phyloP scores from a whole-genome alignment of 2,113 vertebrate genomes.

The Corydoras maculifer region DNA sequence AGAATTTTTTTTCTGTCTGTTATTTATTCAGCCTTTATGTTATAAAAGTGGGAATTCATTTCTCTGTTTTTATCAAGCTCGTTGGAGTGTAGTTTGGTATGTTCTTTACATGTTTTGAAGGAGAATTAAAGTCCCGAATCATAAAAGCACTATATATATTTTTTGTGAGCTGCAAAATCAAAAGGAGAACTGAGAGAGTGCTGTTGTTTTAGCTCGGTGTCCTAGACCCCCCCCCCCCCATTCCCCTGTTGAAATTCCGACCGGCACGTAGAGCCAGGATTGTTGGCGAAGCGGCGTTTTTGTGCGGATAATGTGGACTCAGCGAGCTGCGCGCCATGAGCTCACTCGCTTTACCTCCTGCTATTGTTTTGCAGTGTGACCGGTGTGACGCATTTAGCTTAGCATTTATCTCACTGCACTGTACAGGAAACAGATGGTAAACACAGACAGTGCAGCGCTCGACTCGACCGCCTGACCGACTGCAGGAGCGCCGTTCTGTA shows the following conservation, averaged over 20 bases:
- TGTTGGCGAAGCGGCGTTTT: conserved; percentile 14
- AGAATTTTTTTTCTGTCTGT: too few relatives aligned
- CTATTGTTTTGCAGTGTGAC: conserved; percentile 66
- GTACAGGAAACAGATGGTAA: conserved; percentile 41
- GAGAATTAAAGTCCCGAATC: too few relatives aligned
- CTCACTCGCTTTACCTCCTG: conserved; percentile 57
- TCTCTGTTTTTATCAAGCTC: too few relatives aligned
- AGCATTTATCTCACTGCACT: conserved; percentile 55
- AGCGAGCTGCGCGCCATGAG: conserved; percentile 50
- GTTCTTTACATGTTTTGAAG: too few relatives aligned
- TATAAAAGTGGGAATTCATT: too few relatives aligned
- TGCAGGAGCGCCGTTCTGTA: too few relatives aligned
- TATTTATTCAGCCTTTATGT: too few relatives aligned
- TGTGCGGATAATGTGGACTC: conserved; percentile 59
- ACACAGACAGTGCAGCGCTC: conserved; percentile 18
- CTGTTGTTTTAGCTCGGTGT: background rate
- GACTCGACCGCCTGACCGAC: background rate
- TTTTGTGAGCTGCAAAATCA: too few relatives aligned
- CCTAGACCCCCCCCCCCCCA: background rate
- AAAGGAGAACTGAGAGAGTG: too few relatives aligned
- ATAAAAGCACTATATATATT: too few relatives aligned
- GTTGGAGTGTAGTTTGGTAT: too few relatives aligned
- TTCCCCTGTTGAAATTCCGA: background rate
- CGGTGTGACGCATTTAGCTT: conserved; percentile 60
- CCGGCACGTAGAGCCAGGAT: background rate